Conservation (phyloP, 2,888 invertebrate species). For the Neoitamus cyanurus region DNA sequence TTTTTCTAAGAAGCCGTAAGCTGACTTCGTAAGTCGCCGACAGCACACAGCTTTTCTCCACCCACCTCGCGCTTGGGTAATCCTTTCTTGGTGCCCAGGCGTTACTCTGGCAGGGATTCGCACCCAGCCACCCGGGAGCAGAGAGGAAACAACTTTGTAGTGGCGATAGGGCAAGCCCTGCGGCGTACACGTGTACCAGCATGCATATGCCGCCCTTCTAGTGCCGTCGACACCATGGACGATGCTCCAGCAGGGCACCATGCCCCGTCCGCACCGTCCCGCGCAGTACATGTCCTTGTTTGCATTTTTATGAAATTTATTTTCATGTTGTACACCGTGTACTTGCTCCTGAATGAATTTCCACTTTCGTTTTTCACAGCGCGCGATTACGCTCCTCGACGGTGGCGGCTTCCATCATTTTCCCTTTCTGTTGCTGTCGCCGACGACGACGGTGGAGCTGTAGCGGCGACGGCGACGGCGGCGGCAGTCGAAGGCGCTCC, state of each 20-base stretch:
- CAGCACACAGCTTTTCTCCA: neutral
- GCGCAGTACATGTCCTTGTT: slow-evolving; percentile 49
- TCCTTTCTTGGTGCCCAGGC: neutral
- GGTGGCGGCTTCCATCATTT: slow-evolving; percentile 24
- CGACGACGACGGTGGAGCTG: neutral
- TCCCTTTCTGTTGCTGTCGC: slow-evolving; percentile 26
- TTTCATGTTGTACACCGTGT: slow-evolving; percentile 48
- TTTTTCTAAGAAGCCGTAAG: neutral
- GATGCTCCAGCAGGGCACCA: neutral
- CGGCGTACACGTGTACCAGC: neutral
- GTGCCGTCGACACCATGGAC: neutral
- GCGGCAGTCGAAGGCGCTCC: neutral
- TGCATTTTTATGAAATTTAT: slow-evolving; percentile 54
- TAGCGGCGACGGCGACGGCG: neutral
- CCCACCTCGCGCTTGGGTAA: neutral
- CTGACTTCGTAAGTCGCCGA: neutral
- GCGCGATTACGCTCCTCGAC: slow-evolving; percentile 31
- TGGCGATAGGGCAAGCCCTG: neutral
- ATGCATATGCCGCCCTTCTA: neutral
- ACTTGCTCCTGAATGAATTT: slow-evolving; percentile 40
- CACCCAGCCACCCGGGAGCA: neutral
- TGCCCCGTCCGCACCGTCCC: neutral
- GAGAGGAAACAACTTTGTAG: neutral
- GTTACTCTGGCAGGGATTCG: neutral
- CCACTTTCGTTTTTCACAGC: slow-evolving; percentile 40